Conservation (phyloP, 2,113 vertebrate genomes). For the Silurus meridionalis region DNA sequence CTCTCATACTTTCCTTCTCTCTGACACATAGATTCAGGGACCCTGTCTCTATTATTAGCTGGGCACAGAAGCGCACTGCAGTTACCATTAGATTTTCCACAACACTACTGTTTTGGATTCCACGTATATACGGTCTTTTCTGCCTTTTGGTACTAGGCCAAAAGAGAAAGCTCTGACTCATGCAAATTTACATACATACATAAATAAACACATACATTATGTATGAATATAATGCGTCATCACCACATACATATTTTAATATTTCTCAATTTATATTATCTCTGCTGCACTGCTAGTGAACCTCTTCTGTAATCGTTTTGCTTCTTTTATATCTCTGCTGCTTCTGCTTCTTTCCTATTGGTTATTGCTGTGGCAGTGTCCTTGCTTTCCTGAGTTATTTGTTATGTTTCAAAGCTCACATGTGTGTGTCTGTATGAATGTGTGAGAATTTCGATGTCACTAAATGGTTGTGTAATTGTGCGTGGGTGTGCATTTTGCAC, state of each 20-base stretch:
- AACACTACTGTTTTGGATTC: slow-evolving; percentile 66
- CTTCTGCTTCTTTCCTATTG: not conserved
- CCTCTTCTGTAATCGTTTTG: no score
- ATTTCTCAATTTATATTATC: not conserved
- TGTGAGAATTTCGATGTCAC: slow-evolving; percentile 26
- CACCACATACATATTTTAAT: not conserved
- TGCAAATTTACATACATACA: not conserved
- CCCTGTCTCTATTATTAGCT: slow-evolving; percentile 55
- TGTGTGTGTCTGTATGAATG: slow-evolving; percentile 1
- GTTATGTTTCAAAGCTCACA: not conserved
- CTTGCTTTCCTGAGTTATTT: slow-evolving; percentile 20
- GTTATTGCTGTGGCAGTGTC: slow-evolving; percentile 19
- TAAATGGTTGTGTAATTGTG: slow-evolving; percentile 50
- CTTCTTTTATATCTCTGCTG: not conserved
- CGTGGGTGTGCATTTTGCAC: slow-evolving; percentile 48
- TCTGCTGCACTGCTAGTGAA: not conserved
- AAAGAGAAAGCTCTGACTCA: slow-evolving; percentile 64
- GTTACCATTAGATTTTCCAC: slow-evolving; percentile 73
- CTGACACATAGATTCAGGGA: slow-evolving; percentile 56
- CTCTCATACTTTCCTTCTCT: slow-evolving; percentile 9
- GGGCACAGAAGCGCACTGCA: slow-evolving; percentile 51
- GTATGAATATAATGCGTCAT: not conserved
- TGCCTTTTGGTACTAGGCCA: slow-evolving; percentile 53
- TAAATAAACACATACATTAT: not conserved
- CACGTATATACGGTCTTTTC: slow-evolving; percentile 55